Conservation (phyloP, 2,888 invertebrate species). For the Drosophila suboccidentalis region DNA sequence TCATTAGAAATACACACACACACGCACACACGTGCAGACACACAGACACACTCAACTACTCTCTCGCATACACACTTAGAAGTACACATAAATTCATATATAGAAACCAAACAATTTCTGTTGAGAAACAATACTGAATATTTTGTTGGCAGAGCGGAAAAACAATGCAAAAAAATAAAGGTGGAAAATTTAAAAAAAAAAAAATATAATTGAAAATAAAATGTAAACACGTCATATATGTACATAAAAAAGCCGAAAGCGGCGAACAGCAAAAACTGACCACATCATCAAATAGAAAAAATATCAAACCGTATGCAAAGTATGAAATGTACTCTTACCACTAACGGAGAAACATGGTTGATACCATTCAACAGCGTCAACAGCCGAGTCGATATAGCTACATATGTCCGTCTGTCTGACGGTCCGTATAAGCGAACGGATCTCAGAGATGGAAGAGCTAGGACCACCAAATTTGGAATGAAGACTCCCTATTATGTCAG, state of each 20-base stretch:
- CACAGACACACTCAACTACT: slow-evolving; percentile 8
- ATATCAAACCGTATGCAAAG: background rate
- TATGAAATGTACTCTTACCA: background rate
- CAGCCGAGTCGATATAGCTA: too few species aligned
- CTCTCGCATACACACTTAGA: background rate
- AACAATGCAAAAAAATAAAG: background rate
- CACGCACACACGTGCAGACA: background rate
- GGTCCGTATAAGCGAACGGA: too few species aligned
- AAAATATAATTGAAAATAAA: slow-evolving; percentile 46
- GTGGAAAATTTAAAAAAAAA: slow-evolving; percentile 15
- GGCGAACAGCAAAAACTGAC: slow-evolving; percentile 1
- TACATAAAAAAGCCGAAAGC: slow-evolving; percentile 8
- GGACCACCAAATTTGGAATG: too few species aligned
- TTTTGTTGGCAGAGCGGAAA: slow-evolving; percentile 2
- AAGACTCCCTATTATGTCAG: too few species aligned
- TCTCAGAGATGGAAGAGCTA: too few species aligned
- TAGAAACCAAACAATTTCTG: slow-evolving; percentile 2
- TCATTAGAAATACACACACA: slow-evolving; percentile 70
- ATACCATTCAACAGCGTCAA: too few species aligned
- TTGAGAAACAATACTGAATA: slow-evolving; percentile 19
- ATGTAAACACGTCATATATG: slow-evolving; percentile 30
- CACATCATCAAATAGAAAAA: background rate
- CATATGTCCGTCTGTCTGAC: too few species aligned
- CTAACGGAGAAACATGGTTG: too few species aligned
- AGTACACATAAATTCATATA: background rate